Evolutionary conservation across 2,888 invertebrate species (phyloP), one percentile per base, ranked within the genome.

Genomic region (Acanthosepion pharaonis): DNA sequence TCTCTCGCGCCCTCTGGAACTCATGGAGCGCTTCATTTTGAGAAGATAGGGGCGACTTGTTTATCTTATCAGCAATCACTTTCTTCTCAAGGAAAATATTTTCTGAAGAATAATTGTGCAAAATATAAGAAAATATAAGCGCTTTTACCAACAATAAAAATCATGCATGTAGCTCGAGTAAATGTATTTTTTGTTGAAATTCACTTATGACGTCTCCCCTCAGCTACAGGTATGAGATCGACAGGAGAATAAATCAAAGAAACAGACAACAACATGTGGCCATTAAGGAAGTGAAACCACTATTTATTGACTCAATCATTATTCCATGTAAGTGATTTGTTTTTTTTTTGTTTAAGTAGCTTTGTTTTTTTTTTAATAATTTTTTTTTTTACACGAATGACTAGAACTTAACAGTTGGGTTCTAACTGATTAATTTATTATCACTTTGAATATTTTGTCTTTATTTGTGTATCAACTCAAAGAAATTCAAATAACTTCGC

Each of bases 181-280:
- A 78, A 78, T n/a, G 11, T n/a, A 33, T 78, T 42, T 78, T 2
- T n/a, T 78, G n/a, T 78, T n/a, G 20, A n/a, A 78, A 33, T n/a
- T n/a, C 8, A 15, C 11, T 78, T 5, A n/a, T n/a, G 78, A n/a
- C n/a, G n/a, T n/a, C 11, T n/a, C 78, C 23, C n/a, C 78, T 33
- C 78, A 2, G 15, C 11, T 78, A 5, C n/a, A 33, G 78, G n/a
- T n/a, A 78, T 78, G 78, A 78, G 78, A 9, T 78, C 78, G 78
- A n/a, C 78, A n/a, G 11, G 0, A 33, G 78, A 78, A 15, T n/a
- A 78, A 78, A 78, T 78, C n/a, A 33, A 78, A 78, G 78, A 78
- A 78, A 33, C 78, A 78, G 78, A 78, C 78, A 78, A 78, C 78
- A 78, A 78, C 78, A 78, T 78, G 78, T 78, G n/a, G 78, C 78